These are phyloP conservation scores for Lepeophtheirus salmonis DNA, from an alignment of 1,140 invertebrate genomes.

Conservation along the genomic window DNA sequence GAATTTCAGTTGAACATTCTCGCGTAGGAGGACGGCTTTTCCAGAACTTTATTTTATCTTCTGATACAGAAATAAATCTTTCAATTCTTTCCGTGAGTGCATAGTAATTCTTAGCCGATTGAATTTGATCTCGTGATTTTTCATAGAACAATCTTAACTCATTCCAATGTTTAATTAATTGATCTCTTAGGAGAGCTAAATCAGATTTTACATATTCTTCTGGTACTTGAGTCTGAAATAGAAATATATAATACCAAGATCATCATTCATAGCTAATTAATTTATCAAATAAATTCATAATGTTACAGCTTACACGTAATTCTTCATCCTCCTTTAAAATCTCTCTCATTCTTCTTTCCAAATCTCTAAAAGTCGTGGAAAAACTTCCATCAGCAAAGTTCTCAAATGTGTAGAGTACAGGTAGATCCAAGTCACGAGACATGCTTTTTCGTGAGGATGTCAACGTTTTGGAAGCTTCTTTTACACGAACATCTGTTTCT, in stretches of 20 bases:
- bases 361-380: neutral
- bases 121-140: neutral
- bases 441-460: neutral
- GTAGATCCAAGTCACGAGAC: neutral
- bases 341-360: neutral
- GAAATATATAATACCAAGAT: too few species aligned
- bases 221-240: neutral
- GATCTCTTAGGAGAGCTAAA: neutral
- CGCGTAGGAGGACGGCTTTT: neutral
- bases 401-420: neutral
- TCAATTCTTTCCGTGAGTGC: neutral
- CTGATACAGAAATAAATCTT: neutral
- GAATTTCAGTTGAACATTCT: neutral
- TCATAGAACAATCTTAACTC: neutral
- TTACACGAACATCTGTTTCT: neutral
- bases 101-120: neutral
- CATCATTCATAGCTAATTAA: too few species aligned
- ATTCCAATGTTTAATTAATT: neutral
- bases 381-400: neutral
- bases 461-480: neutral
- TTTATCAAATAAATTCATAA: neutral
- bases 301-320: neutral
- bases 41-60: neutral
- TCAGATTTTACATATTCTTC: neutral
- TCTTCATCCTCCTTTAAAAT: neutral